Base-by-base conservation (phyloP, 2,113 vertebrate species). In the Microtus oregoni region DNA sequence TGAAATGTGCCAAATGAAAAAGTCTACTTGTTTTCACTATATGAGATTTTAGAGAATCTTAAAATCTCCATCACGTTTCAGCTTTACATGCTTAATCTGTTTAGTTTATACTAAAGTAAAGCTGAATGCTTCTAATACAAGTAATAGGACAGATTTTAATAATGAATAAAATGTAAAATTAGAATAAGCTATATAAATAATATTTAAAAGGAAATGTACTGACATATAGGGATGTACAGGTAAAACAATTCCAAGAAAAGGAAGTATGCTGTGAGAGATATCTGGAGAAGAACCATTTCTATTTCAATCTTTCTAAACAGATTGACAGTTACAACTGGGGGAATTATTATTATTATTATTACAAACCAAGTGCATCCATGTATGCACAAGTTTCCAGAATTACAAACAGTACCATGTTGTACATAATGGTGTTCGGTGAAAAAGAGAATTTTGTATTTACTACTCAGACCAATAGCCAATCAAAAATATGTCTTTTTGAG, bases 251-350 rank as follows among this genome's bases (percentile, higher is more conserved):
- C 1, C 79, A 89, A 85, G 41, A 72, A 96, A 67, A 77, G 11
- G 41, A 88, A 89, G 1, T 78, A 41, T 55, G 5, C 79, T 97
- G 76, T 94, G 47, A 82, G 35, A 96, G 87, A 61, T 93, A 89
- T 72, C 76, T 93, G 88, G 82, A 96, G 92, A 97, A 97, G 88
- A 94, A 97, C 92, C 76, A 93, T 94, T 91, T 95, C 55, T 89
- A 50, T 77, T 78, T 92, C 91, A 97, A 91, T 41, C 79, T 90
- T 89, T 91, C 93, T 97, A 63, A 30, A 76, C 70, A 93, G 96
- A 96, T 19, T n/a, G 92, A 79, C 68, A 77, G 63, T 97, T 96
- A 95, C 79, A 86, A n/a, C 30, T 83, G 14, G 41, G 88, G 6
- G 1, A 75, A 81, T 75, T 41, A 5, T 68, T 98, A 98, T 70